These are phyloP conservation scores for Campylorhamphus procurvoides DNA, from an alignment of 2,113 vertebrate genomes.

Conservation along the genomic window DNA sequence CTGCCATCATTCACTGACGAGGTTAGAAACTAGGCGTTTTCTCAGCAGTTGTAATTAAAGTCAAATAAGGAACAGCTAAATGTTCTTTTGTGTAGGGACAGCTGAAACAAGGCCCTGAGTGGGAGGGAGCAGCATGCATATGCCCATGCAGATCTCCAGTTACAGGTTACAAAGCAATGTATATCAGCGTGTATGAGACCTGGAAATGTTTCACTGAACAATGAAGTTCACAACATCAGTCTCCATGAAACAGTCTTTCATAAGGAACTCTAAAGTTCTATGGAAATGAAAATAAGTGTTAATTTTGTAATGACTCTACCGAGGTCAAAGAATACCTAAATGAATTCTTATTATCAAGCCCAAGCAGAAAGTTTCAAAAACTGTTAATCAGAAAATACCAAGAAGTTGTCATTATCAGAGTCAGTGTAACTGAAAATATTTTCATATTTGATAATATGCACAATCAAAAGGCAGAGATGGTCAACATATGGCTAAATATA, in stretches of 20 bases:
- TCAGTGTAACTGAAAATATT: not conserved
- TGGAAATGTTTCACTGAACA: not conserved
- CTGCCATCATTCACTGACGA: not conserved
- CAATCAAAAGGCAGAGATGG: constrained; percentile 25
- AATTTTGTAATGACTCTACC: not conserved
- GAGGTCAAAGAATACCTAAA: not conserved
- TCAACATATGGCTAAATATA: constrained; percentile 16
- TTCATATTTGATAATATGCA: not conserved
- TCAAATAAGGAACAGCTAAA: not conserved
- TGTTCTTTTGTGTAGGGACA: not conserved
- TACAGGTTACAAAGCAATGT: not conserved
- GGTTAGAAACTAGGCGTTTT: not conserved
- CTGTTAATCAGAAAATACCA: not conserved
- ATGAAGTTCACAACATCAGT: not conserved
- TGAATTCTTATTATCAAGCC: not conserved
- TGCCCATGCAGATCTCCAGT: not conserved
- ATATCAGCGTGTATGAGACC: not conserved
- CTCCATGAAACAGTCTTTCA: not conserved
- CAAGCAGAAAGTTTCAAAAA: not conserved
- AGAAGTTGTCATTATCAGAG: not conserved
- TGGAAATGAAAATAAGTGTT: not conserved
- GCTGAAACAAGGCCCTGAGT: not conserved
- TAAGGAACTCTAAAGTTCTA: not conserved
- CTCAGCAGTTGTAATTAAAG: not conserved
- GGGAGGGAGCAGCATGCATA: not conserved